Conservation (phyloP, 1,140 invertebrate genomes). For the Drosophila prosaltans region DNA sequence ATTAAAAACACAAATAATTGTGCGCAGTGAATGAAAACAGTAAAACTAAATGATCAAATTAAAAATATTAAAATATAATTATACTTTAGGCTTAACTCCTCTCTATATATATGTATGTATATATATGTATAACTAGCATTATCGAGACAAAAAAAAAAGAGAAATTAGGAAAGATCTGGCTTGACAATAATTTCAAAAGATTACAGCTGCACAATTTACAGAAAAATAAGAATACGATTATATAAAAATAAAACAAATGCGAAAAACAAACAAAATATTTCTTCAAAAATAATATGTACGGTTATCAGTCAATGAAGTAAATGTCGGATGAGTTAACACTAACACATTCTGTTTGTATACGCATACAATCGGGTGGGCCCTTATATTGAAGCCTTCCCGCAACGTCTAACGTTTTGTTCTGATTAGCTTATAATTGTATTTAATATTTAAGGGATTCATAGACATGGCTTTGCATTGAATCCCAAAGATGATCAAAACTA, state of each 20-base stretch:
- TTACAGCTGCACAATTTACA: conserved; percentile 41
- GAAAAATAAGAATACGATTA: background rate
- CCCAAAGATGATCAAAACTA: conserved; percentile 37
- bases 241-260: conserved; percentile 26
- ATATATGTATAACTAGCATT: conserved; percentile 26
- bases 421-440: conserved; percentile 46
- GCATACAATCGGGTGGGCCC: conserved; percentile 10
- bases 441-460: conserved; percentile 34
- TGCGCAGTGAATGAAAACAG: conserved; percentile 46
- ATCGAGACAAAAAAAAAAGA: conserved; percentile 38
- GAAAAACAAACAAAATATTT: conserved; percentile 29
- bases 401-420: conserved; percentile 59
- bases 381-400: conserved; percentile 7
- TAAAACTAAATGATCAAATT: conserved; percentile 44
- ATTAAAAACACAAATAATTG: conserved; percentile 50
- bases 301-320: conserved; percentile 75
- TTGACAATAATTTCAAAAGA: conserved; percentile 61
- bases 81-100: conserved; percentile 27
- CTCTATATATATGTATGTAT: background rate
- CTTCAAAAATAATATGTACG: conserved; percentile 45
- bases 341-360: conserved; percentile 37
- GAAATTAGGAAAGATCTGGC: conserved; percentile 24
- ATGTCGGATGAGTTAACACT: conserved; percentile 59
- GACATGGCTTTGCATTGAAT: conserved; percentile 22
- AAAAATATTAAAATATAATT: conserved; percentile 40